Evolutionary conservation across 2,888 invertebrate genomes (phyloP).

Genomic region (Clostera curtula): DNA sequence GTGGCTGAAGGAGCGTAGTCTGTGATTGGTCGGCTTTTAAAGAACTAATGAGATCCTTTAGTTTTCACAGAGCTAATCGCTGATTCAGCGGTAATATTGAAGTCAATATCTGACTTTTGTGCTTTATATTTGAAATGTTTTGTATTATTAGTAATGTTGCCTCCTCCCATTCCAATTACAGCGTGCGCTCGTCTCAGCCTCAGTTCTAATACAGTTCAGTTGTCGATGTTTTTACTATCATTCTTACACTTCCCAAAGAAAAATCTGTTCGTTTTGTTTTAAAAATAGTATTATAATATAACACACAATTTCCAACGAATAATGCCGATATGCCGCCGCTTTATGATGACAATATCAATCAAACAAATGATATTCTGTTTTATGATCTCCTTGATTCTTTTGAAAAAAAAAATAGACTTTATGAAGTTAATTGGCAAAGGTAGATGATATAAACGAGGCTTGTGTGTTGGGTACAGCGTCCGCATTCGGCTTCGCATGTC

Average conservation of each 20-base stretch:
- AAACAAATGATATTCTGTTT: too few relatives aligned
- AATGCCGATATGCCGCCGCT: slow-evolving; percentile 13
- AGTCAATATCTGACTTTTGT: too few relatives aligned
- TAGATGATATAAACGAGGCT: background rate
- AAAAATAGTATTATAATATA: slow-evolving; percentile 21
- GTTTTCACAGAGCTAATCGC: too few relatives aligned
- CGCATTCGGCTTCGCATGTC: slow-evolving; percentile 34
- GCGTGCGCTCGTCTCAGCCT: slow-evolving; percentile 1
- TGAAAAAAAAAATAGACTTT: too few relatives aligned
- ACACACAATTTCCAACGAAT: slow-evolving; percentile 25
- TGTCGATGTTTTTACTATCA: slow-evolving; percentile 47
- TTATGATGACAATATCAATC: too few relatives aligned
- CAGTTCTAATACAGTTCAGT: slow-evolving; percentile 31
- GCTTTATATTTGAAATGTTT: too few relatives aligned
- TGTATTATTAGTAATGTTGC: too few relatives aligned
- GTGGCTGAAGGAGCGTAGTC: slow-evolving; percentile 1
- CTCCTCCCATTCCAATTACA: background rate
- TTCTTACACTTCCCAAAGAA: slow-evolving; percentile 42
- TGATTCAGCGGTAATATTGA: too few relatives aligned
- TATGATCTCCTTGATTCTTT: too few relatives aligned
- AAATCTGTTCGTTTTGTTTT: slow-evolving; percentile 31
- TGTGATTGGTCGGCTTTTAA: background rate
- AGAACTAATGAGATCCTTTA: too few relatives aligned
- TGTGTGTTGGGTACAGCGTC: slow-evolving; percentile 4
- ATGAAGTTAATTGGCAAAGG: too few relatives aligned